A percentile compares a stretch with the other conserved stretches of the same genome.
These are phyloP conservation scores for Mohoua ochrocephala DNA, from an alignment of 2,113 vertebrate genomes.

Conservation along the genomic window DNA sequence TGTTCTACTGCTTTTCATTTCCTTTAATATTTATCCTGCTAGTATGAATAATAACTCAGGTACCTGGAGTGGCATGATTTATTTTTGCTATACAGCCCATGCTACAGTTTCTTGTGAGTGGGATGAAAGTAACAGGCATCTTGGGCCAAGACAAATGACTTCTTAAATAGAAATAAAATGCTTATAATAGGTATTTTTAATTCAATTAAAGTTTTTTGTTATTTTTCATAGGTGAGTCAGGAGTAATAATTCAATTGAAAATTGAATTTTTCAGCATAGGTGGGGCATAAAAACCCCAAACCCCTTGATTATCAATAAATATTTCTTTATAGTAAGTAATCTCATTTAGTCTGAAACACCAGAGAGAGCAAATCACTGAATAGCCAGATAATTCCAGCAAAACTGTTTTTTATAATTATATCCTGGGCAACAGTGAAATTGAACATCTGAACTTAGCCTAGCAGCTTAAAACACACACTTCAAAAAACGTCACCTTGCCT, in stretches of 20 bases:
- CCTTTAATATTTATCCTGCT: background rate
- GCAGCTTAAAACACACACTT: background rate
- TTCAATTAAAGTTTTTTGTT: background rate
- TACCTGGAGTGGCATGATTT: background rate
- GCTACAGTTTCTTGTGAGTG: background rate
- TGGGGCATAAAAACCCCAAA: background rate
- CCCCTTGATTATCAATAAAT: background rate
- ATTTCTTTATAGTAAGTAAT: background rate
- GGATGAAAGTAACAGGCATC: background rate
- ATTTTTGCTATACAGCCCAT: background rate
- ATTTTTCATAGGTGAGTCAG: background rate
- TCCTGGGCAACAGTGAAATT: background rate
- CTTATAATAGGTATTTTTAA: background rate
- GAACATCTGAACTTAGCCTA: background rate
- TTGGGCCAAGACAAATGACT: background rate
- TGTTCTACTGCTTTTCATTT: background rate
- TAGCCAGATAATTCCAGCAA: background rate
- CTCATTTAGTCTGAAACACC: background rate
- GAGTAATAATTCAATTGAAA: background rate
- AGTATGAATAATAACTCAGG: background rate
- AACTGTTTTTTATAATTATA: background rate
- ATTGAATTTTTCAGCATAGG: background rate
- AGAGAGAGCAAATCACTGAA: background rate
- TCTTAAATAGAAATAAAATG: background rate
- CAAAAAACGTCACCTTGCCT: constrained; percentile 25